phyloP scores from a whole-genome alignment of 2,888 invertebrate genomes.

The Drosophila kambysellisi region DNA sequence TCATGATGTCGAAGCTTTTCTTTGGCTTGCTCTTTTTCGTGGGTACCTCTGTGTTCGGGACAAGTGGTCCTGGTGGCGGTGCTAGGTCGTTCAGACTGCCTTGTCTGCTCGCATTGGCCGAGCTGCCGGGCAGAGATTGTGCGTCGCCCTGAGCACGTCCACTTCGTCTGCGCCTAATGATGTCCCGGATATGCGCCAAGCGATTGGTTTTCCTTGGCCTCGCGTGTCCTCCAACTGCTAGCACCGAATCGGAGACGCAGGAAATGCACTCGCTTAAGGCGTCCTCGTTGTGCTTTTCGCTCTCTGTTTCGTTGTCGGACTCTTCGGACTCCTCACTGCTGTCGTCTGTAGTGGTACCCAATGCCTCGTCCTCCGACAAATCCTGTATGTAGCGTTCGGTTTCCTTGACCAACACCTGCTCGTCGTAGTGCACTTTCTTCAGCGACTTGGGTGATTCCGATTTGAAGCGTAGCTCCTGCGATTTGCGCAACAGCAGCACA shows the following conservation, averaged over 20 bases:
- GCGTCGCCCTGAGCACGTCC: slow-evolving; percentile 81
- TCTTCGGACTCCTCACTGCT: slow-evolving; percentile 59
- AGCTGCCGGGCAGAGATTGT: slow-evolving; percentile 82
- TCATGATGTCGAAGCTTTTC: slow-evolving; percentile 87
- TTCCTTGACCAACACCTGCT: slow-evolving; percentile 84
- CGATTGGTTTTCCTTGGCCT: slow-evolving; percentile 80
- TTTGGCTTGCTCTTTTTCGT: slow-evolving; percentile 59
- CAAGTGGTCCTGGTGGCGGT: slow-evolving; percentile 72
- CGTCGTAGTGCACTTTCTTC: slow-evolving; percentile 85
- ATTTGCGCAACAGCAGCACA: slow-evolving; percentile 83
- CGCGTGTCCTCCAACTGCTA: slow-evolving; percentile 79
- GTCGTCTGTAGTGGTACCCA: slow-evolving; percentile 64
- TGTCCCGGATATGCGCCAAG: slow-evolving; percentile 85
- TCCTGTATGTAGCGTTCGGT: slow-evolving; percentile 85
- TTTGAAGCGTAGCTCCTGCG: slow-evolving; percentile 83
- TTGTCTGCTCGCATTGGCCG: slow-evolving; percentile 75
- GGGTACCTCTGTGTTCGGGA: slow-evolving; percentile 61
- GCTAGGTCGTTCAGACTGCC: slow-evolving; percentile 78
- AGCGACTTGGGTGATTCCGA: slow-evolving; percentile 85
- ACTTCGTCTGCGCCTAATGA: slow-evolving; percentile 86
- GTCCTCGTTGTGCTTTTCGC: slow-evolving; percentile 71
- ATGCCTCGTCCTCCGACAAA: slow-evolving; percentile 82
- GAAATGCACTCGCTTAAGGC: slow-evolving; percentile 84
- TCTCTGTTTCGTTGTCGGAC: slow-evolving; percentile 56
- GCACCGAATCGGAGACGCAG: slow-evolving; percentile 84